Evolutionary conservation across 2,888 invertebrate species (phyloP).

Genomic region (Lithophane leautieri): DNA sequence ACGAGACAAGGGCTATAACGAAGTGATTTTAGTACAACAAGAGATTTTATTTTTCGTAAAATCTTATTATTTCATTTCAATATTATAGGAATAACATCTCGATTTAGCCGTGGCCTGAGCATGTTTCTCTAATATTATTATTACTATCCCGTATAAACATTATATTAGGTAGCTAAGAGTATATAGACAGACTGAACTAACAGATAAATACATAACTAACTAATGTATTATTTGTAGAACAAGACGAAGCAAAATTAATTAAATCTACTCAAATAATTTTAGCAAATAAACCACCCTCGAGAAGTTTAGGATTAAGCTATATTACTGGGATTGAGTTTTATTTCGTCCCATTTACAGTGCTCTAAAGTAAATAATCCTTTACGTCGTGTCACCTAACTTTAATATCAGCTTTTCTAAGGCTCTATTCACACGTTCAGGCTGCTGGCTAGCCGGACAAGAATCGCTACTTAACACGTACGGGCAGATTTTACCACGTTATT

Average conservation of each 20-base stretch:
- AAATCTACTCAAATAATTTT: constrained; percentile 12
- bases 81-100: neutral
- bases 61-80: constrained; percentile 27
- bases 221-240: constrained; percentile 25
- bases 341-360: constrained; percentile 16
- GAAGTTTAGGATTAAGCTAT: neutral
- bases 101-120: neutral
- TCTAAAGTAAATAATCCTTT: constrained; percentile 1
- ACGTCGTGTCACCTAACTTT: neutral
- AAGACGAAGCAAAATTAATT: constrained; percentile 27
- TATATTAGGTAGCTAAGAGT: neutral
- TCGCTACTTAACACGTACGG: neutral
- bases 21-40: constrained; percentile 18
- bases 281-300: neutral
- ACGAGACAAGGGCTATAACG: constrained; percentile 14
- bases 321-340: neutral
- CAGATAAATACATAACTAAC: constrained; percentile 5
- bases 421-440: neutral
- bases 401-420: neutral
- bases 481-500: neutral
- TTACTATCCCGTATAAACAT: neutral
- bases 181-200: constrained; percentile 3
- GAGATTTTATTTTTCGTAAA: constrained; percentile 4
- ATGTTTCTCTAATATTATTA: neutral
- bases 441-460: neutral